Conservation (phyloP, 2,113 vertebrate species). For the Vireo altiloquus region DNA sequence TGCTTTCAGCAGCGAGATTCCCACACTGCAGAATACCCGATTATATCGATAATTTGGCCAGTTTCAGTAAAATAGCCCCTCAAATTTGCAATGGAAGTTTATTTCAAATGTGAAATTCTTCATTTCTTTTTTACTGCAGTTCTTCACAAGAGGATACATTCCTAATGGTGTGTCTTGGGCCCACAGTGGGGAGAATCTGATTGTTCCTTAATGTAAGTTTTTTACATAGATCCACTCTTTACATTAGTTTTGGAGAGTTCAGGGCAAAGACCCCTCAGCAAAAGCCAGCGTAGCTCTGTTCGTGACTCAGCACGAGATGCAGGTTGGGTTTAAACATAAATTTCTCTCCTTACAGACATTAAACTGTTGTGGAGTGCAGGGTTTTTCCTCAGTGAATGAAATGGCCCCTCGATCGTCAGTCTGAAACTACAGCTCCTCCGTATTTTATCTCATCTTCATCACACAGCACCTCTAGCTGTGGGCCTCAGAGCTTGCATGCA, state of each 20-base stretch:
- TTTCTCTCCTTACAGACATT: neutral
- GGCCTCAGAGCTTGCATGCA: neutral
- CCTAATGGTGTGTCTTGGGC: neutral
- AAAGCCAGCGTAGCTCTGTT: neutral
- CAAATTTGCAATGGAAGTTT: neutral
- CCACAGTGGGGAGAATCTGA: neutral
- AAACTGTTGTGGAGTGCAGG: neutral
- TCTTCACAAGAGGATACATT: neutral
- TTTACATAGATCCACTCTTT: neutral
- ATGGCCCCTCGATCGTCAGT: rapidly evolving
- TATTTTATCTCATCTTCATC: neutral
- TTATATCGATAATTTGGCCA: neutral
- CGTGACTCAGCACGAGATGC: neutral
- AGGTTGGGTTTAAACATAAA: neutral
- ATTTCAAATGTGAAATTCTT: neutral
- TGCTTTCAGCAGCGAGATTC: neutral
- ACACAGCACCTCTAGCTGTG: neutral
- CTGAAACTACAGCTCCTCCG: neutral
- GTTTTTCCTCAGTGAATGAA: neutral
- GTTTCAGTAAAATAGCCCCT: neutral
- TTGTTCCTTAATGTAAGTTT: neutral
- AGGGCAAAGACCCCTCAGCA: neutral
- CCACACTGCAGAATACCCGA: neutral
- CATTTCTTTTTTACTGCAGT: neutral
- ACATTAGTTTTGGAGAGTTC: neutral